These are phyloP conservation scores for Anas platyrhynchos DNA, from an alignment of 2,113 vertebrate species.

Conservation along the genomic window DNA sequence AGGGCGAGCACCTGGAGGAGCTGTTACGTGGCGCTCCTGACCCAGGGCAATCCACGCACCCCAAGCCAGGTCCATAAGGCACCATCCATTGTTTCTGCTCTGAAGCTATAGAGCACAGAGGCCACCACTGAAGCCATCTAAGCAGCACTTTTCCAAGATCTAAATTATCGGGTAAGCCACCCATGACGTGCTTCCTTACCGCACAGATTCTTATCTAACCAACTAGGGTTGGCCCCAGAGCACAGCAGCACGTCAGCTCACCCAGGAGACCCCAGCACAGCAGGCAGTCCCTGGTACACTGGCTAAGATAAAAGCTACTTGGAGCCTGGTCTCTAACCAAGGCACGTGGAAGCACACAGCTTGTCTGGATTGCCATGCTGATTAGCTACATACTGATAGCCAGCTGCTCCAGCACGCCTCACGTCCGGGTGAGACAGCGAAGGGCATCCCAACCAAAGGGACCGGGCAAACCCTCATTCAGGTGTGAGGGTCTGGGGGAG, in stretches of 20 bases:
- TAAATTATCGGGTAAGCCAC: background rate
- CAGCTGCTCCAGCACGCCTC: background rate
- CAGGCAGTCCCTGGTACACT: rapidly evolving
- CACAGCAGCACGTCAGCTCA: background rate
- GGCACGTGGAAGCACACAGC: background rate
- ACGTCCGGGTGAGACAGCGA: background rate
- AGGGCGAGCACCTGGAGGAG: background rate
- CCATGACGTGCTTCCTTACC: background rate
- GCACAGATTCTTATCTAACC: background rate
- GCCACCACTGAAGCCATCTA: rapidly evolving
- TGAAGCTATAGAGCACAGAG: background rate
- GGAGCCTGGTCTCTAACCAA: background rate
- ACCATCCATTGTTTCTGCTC: rapidly evolving
- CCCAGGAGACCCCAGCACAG: background rate
- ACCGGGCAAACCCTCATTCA: background rate
- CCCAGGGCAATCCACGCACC: background rate
- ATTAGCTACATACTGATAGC: background rate
- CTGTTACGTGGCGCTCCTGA: background rate
- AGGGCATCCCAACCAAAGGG: background rate
- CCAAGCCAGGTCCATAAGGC: rapidly evolving
- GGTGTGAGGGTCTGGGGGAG: background rate
- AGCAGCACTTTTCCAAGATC: background rate
- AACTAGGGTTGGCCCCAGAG: background rate
- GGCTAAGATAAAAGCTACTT: background rate
- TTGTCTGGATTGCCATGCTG: background rate